A percentile compares a stretch with the other conserved stretches of the same genome.
These are phyloP conservation scores for Scrobipalpa atriplicella DNA, from an alignment of 2,888 invertebrate genomes.

Conservation along the genomic window DNA sequence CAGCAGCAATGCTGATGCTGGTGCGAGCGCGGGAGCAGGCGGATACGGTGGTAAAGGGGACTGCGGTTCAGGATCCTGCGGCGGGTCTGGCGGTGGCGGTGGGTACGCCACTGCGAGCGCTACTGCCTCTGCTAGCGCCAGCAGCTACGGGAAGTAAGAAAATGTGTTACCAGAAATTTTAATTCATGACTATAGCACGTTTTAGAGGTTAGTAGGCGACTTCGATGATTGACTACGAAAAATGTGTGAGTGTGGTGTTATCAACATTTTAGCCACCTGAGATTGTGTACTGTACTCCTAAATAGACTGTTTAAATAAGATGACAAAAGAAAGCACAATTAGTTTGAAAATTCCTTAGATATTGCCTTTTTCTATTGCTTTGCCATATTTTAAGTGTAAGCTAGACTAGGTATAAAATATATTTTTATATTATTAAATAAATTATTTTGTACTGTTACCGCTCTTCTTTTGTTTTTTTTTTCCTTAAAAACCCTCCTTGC, in stretches of 20 bases:
- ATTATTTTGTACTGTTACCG: not conserved
- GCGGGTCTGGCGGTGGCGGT: conserved; percentile 36
- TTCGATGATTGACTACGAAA: no score
- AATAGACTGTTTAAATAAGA: no score
- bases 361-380: not conserved
- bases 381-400: not conserved
- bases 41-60: conserved; percentile 33
- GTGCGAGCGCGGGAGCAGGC: conserved; percentile 33
- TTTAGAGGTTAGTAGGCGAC: no score
- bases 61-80: conserved; percentile 19
- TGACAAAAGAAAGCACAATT: no score
- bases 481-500: not conserved
- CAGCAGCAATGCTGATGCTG: conserved; percentile 30
- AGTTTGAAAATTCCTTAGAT: no score
- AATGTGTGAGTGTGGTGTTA: no score
- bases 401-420: not conserved
- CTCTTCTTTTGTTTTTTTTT: not conserved
- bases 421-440: not conserved
- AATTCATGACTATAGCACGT: no score
- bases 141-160: conserved; percentile 56
- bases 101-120: conserved; percentile 51
- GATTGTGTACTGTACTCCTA: no score
- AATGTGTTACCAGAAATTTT: no score
- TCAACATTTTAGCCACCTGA: no score
- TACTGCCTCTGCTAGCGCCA: conserved; percentile 56